These are phyloP conservation scores for Ricordea florida DNA, from an alignment of 92 coral and sea anemone genomes.

Conservation along the genomic window DNA sequence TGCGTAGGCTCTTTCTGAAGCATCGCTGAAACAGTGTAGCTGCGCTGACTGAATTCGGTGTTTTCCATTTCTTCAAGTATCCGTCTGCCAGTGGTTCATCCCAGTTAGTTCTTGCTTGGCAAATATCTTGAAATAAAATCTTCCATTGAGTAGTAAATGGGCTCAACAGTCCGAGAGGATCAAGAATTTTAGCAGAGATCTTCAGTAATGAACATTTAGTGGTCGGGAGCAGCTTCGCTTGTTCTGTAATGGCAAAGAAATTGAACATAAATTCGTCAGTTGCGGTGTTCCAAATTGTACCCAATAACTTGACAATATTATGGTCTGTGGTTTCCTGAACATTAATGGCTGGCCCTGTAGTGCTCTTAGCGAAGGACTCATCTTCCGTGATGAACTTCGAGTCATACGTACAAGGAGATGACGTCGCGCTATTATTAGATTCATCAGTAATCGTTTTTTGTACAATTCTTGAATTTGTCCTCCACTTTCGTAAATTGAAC, in stretches of 20 bases:
- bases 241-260: slow-evolving; percentile 25
- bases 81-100: slow-evolving; percentile 24
- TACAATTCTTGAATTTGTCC: background rate
- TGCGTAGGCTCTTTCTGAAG: slow-evolving; percentile 31
- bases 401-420: no score
- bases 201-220: slow-evolving; percentile 43
- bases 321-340: slow-evolving; percentile 4
- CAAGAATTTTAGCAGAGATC: no score
- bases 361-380: slow-evolving; percentile 44
- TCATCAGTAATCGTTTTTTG: slow-evolving; percentile 4
- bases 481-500: slow-evolving; percentile 15
- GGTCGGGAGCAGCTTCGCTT: slow-evolving; percentile 32
- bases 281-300: slow-evolving; percentile 47
- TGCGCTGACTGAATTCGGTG: slow-evolving; percentile 4
- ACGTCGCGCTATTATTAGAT: no score
- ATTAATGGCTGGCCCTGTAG: slow-evolving; percentile 5
- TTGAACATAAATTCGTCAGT: slow-evolving; percentile 43
- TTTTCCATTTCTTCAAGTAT: slow-evolving; percentile 13
- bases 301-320: slow-evolving; percentile 42
- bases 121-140: slow-evolving; percentile 46
- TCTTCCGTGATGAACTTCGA: slow-evolving; percentile 26
- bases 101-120: slow-evolving; percentile 1
- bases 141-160: slow-evolving; percentile 47
- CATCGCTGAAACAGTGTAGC: slow-evolving; percentile 23
- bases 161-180: slow-evolving; percentile 47